Evolutionary conservation across 1,140 invertebrate species (phyloP).

Genomic region (Heliconius nattereri): DNA sequence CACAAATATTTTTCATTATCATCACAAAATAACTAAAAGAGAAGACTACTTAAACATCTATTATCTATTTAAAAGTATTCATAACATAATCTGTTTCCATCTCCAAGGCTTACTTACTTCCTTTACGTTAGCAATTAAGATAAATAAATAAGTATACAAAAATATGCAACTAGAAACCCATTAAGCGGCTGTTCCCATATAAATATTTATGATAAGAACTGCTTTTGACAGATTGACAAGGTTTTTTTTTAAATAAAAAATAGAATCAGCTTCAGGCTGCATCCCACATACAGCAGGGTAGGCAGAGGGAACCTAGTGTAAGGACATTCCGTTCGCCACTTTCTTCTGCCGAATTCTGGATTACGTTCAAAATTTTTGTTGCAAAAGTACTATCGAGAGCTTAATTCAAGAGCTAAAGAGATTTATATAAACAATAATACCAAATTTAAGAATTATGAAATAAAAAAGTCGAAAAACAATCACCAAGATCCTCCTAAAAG

Average conservation of each 20-base stretch:
- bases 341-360: too few relatives aligned
- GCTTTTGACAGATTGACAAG: not conserved
- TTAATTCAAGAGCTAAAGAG: too few relatives aligned
- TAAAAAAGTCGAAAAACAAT: too few relatives aligned
- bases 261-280: too few relatives aligned
- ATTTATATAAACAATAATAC: too few relatives aligned
- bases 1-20: not conserved
- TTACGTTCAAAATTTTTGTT: too few relatives aligned
- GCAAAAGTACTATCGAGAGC: too few relatives aligned
- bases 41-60: not conserved
- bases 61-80: slow-evolving; percentile 9
- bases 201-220: not conserved
- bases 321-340: not conserved
- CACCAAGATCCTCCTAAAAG: not conserved
- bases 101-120: not conserved
- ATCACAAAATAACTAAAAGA: not conserved
- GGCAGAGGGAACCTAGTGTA: not conserved
- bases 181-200: not conserved
- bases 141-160: not conserved
- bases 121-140: not conserved
- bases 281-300: not conserved
- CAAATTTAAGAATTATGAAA: too few relatives aligned
- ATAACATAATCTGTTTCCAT: not conserved
- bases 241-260: not conserved
- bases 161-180: not conserved